phyloP scores from a whole-genome alignment of 2,888 invertebrate species.

The Phrixothrix hirtus region DNA sequence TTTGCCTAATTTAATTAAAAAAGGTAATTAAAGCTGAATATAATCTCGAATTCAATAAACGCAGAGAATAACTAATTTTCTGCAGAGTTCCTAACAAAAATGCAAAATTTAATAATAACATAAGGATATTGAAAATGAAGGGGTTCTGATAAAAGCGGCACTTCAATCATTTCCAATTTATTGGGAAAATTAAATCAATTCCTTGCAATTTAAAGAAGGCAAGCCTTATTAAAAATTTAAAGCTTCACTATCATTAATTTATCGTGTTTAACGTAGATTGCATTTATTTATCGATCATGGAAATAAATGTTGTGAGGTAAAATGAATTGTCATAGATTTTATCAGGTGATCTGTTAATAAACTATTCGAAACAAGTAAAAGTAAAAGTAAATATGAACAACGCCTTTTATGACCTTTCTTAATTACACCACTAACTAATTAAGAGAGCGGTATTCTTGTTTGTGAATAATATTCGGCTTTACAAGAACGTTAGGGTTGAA shows the following conservation, averaged over 20 bases:
- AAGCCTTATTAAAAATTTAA: background rate
- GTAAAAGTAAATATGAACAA: slow-evolving; percentile 37
- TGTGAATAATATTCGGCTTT: slow-evolving; percentile 20
- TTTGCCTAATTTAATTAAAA: slow-evolving; percentile 4
- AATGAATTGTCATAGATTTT: slow-evolving; percentile 14
- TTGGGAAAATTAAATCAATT: slow-evolving; percentile 8
- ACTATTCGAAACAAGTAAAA: slow-evolving; percentile 33
- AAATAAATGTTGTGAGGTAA: background rate
- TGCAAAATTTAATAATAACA: slow-evolving; percentile 13
- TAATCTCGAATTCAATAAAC: slow-evolving; percentile 14
- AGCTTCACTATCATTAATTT: slow-evolving; percentile 1
- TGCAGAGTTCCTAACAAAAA: slow-evolving; percentile 10
- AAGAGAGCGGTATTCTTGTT: slow-evolving; percentile 28
- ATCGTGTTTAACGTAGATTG: background rate
- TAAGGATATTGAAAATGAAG: slow-evolving; percentile 15
- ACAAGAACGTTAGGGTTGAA: slow-evolving; percentile 16
- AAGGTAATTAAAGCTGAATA: slow-evolving; percentile 10
- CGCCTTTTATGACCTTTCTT: slow-evolving; percentile 38
- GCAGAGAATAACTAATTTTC: slow-evolving; percentile 12
- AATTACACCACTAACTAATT: slow-evolving; percentile 38
- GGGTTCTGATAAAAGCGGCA: slow-evolving; percentile 10
- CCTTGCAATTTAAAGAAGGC: slow-evolving; percentile 1
- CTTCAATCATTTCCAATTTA: slow-evolving; percentile 10
- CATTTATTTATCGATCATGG: background rate
- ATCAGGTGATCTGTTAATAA: slow-evolving; percentile 33